Base-by-base conservation (phyloP, 2,113 vertebrate genomes). In the Ceratotherium simum region DNA sequence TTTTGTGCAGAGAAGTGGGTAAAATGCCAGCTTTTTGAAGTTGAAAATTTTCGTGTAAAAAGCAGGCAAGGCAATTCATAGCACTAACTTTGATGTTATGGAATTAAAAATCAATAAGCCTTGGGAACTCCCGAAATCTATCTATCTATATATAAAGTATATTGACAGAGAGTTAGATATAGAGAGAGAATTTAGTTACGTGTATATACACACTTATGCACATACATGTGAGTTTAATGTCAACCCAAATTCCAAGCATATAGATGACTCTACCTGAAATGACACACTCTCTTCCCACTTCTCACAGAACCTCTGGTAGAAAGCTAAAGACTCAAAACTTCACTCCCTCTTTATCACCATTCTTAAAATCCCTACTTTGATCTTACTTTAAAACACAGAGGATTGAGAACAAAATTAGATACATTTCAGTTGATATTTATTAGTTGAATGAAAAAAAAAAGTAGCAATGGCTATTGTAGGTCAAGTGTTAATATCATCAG, bases 31-130 rank as follows among this genome's bases (percentile, higher is more conserved):
- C 60, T 86, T 91, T 85, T 18, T 67, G 14, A 93, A 93, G 67
- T 90, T 33, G 89, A 90, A 78, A 79, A 17, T 62, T 72, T 84
- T 56, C 48, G 56, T 80, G 25, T 83, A 92, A 94, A 89, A 79
- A 90, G 60, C 54, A 95, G 21, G 51, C 54, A 93, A 93, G 78
- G 56, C n/a, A 79, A 91, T 90, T 90, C 76, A 90, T 65, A 95
- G 46, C 39, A 92, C 29, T 51, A 54, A 72, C 25, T 82, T 70
- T 23, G 54, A 48, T 72, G 14, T 73, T 78, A 78, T 2, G 16
- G 70, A 90, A 90, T 51, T 82, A 33, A 31, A 48, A 92, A 86
- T 92, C 80, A 86, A 67, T 72, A 90, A 80, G 42, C 33, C n/a
- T 42, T 70, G 21, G 51, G 33, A 84, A 92, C 13, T 60, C 31